Percentiles rank a stretch among this genome's conserved stretches.
These are phyloP conservation scores for Caretta caretta DNA, from an alignment of 2,113 vertebrate species.

Conservation along the genomic window DNA sequence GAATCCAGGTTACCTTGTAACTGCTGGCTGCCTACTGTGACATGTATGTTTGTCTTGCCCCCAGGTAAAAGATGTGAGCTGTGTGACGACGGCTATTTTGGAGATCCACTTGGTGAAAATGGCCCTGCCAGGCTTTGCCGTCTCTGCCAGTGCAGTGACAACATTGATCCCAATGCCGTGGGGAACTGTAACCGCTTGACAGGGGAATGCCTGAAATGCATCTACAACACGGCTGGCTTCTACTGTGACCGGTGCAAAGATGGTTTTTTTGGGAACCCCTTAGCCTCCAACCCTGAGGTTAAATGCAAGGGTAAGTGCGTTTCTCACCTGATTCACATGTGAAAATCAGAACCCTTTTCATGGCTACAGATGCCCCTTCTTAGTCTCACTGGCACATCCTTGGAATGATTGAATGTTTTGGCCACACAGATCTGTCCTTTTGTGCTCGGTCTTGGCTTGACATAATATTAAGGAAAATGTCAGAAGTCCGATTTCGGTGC, in stretches of 20 bases:
- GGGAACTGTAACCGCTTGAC: constrained; percentile 89
- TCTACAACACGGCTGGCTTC: constrained; percentile 89
- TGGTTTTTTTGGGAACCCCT: constrained; percentile 90
- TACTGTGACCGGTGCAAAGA: constrained; percentile 92
- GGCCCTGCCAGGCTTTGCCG: constrained; percentile 85
- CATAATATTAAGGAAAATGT: not conserved
- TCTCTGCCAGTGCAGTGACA: constrained; percentile 92
- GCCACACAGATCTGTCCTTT: not conserved
- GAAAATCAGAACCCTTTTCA: not conserved
- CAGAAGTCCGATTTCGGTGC: not conserved
- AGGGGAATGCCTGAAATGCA: constrained; percentile 92
- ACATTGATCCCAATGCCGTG: constrained; percentile 90
- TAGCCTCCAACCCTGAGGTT: constrained; percentile 81
- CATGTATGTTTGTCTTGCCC: accelerated
- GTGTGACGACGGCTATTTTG: constrained; percentile 96
- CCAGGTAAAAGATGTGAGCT: constrained; percentile 95
- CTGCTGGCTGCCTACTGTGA: not conserved
- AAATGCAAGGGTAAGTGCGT: constrained; percentile 88
- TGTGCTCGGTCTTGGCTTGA: not conserved
- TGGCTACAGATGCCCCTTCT: not conserved
- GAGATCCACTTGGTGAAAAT: constrained; percentile 86
- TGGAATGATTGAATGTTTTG: not conserved
- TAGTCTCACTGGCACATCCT: not conserved
- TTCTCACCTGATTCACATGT: not conserved
- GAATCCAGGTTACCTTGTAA: accelerated